Evolutionary conservation across 2,797 vertebrate genomes (phyloP), one percentile per base, ranked within the genome.

Genomic region (Furcifer pardalis): DNA sequence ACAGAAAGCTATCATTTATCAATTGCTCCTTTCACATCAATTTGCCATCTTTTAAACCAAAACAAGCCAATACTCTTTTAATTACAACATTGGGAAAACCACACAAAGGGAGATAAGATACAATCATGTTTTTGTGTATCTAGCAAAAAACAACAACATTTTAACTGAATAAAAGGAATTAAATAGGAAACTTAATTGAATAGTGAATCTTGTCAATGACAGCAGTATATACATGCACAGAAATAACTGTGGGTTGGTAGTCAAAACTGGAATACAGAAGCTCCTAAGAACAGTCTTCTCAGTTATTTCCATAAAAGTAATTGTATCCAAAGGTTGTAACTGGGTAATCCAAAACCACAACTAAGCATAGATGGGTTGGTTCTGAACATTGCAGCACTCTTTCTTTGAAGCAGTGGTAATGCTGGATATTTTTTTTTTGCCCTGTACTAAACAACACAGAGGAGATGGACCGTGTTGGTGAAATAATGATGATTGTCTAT

Each of bases 61-160:
- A 77, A 81, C 19, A 5, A 77, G 7, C 1, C 66, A 71, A 74
- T 5, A 79, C 2, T 83, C 7, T 5, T 84, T 59, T 81, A 25
- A 65, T 0, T 65, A 27, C 84, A 42, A 13, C 2, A 0, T 0
- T 76, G 32, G 7, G 72, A 56, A 1, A 68, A 68, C 30, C 35
- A 80, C 73, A 60, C 76, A 12, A 1, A 79, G 3, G 72, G 73
- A 79, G 63, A 37, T 52, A 72, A 75, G 21, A 66, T 83, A 32
- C 32, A 49, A 40, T 2, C 5, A 19, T 2, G 23, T 27, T 35
- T 60, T 35, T 44, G 7, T 37, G 35, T 60, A 7, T 52, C 27
- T 21, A 7, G 65, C 19, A 21, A 35, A 21, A 37, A 23, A 9
- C n/a, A 73, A 37, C 2, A 32, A 27, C n/a, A 10, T 46, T 60